Evolutionary conservation across 2,113 vertebrate species (phyloP).

Genomic region (Strigops habroptila): DNA sequence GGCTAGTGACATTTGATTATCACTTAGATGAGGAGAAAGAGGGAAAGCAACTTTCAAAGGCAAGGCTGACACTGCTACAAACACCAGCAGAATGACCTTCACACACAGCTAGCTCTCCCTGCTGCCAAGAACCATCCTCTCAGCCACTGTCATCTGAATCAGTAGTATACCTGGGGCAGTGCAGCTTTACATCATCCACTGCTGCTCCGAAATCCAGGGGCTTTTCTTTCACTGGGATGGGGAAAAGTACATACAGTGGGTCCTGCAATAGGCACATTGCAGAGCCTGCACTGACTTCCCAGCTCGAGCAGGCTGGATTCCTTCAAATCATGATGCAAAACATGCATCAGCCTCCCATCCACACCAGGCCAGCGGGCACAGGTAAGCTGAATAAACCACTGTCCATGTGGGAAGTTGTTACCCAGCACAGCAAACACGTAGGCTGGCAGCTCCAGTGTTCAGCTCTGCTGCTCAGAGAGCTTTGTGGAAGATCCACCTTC

Average conservation of each 20-base stretch:
- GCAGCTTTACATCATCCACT: background rate
- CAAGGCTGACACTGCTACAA: conserved; percentile 27
- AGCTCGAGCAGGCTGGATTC: background rate
- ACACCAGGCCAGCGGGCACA: background rate
- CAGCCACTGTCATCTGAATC: conserved; percentile 30
- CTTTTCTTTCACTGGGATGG: background rate
- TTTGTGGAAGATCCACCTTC: background rate
- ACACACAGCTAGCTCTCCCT: conserved; percentile 26
- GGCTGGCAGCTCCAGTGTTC: background rate
- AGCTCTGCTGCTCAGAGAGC: background rate
- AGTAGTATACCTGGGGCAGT: conserved; percentile 23
- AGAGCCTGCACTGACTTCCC: background rate
- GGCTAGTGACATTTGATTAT: conserved; percentile 49
- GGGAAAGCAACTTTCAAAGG: conserved; percentile 46
- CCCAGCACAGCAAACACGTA: background rate
- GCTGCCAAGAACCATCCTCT: conserved; percentile 50
- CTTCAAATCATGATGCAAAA: background rate
- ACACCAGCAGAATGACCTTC: conserved; percentile 54
- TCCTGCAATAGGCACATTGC: background rate
- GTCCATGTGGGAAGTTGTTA: background rate
- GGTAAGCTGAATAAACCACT: background rate
- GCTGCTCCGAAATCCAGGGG: background rate
- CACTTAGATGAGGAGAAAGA: conserved; percentile 33
- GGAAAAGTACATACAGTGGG: background rate
- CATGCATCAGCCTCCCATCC: background rate